Base-by-base conservation (phyloP, 2,797 vertebrate species). In the Takifugu rubripes region DNA sequence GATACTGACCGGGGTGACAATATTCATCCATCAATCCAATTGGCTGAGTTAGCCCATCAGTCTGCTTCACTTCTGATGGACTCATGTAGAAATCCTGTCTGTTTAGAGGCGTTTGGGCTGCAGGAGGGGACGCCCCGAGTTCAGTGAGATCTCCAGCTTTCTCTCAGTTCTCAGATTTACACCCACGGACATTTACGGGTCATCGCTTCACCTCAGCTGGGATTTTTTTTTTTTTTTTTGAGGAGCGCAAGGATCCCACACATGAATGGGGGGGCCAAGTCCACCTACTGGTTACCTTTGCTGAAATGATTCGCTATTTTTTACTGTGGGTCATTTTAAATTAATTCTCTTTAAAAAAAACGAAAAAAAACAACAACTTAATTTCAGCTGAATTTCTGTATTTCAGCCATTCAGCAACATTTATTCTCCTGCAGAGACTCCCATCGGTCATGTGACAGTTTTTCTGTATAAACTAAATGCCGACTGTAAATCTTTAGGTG, bases 401-500 rank as follows among this genome's bases (percentile, higher is more conserved):
- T 48, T 53, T 68, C 29, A 33, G 3, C 56, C 45, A 7, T 33
- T 6, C 57, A 50, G 54, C 59, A 50, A 6, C 3, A 6, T 55
- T 74, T 52, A 43, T 46, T 84, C 61, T 59, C 65, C 79, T 64
- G 79, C 77, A 66, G 55, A 52, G 54, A 58, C 55, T 68, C 64
- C 65, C 60, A 76, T 79, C 81, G 68, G 57, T 75, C 62, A 59
- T 54, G 76, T 80, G 71, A 66, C 76, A 80, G 70, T 76, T 77
- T 76, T 62, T 68, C 45, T 2, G 64, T 68, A 71, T 61, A 75
- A 75, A 86, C 73, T 66, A 87, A 88, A 89, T 85, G 79, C 67
- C 87, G 85, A 53, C 78, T 84, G 77, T 76, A 77, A 83, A 73
- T 83, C 70, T 84, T 81, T 80, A 79, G 74, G 69, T 74, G 70